Evolutionary conservation across 2,888 invertebrate genomes (phyloP).

Genomic region (Morpho helenor): DNA sequence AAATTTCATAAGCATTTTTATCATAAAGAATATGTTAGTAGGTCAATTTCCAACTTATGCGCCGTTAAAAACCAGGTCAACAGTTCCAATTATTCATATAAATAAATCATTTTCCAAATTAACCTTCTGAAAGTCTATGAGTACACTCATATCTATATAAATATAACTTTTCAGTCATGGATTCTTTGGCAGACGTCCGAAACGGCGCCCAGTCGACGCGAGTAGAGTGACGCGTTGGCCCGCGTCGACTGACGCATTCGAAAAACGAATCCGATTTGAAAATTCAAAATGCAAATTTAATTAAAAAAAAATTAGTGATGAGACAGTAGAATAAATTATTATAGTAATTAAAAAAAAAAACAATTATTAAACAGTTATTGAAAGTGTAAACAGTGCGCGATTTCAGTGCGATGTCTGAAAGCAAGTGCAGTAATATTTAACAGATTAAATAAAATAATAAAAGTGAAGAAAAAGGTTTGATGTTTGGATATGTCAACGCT

Average conservation of each 20-base stretch:
- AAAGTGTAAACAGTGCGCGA: constrained; percentile 7
- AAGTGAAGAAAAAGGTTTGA: not conserved
- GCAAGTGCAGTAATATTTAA: not conserved
- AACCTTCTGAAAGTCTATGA: constrained; percentile 24
- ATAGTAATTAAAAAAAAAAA: too few species aligned
- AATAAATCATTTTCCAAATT: constrained; percentile 25
- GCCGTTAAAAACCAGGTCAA: constrained; percentile 14
- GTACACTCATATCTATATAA: constrained; percentile 62
- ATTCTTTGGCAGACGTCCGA: constrained; percentile 71
- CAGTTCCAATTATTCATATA: constrained; percentile 13
- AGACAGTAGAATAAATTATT: constrained; percentile 5
- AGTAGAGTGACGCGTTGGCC: constrained; percentile 58
- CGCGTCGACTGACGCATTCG: constrained; percentile 48
- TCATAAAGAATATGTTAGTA: constrained; percentile 6
- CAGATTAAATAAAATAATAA: not conserved
- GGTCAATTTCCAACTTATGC: constrained; percentile 10
- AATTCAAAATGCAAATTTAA: too few species aligned
- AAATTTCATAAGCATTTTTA: too few species aligned
- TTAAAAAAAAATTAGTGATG: constrained; percentile 5
- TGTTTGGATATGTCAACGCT: not conserved
- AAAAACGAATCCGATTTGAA: constrained; percentile 18
- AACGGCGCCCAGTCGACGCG: constrained; percentile 62
- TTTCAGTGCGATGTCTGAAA: constrained; percentile 1
- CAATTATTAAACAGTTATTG: not conserved
- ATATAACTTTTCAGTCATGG: constrained; percentile 68